Percentiles rank a stretch among this genome's conserved stretches.
Evolutionary conservation across 2,888 invertebrate species (phyloP).

Genomic region (Parasteatoda lunata): DNA sequence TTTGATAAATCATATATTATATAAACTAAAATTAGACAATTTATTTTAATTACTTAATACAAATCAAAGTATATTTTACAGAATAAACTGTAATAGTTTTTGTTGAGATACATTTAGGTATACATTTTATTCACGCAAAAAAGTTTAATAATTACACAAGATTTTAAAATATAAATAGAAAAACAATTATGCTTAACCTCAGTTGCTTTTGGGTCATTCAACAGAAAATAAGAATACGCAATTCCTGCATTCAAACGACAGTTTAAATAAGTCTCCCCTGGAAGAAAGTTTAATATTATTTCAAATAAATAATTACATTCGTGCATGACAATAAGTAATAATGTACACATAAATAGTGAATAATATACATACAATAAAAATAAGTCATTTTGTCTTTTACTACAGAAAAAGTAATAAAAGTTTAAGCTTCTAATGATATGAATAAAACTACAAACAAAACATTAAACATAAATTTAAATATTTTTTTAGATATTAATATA

Average conservation of each 20-base stretch:
- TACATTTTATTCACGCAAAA: not conserved
- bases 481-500: too few relatives aligned
- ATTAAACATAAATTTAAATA: too few relatives aligned
- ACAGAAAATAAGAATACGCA: constrained; percentile 23
- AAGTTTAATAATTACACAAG: not conserved
- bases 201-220: constrained; percentile 11
- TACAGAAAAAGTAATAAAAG: not conserved
- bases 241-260: constrained; percentile 58
- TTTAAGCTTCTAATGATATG: not conserved
- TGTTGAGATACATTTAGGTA: too few relatives aligned
- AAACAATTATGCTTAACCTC: constrained; percentile 18
- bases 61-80: not conserved
- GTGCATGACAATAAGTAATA: not conserved
- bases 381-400: not conserved
- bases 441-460: not conserved
- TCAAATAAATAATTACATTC: not conserved
- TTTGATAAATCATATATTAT: too few relatives aligned
- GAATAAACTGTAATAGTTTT: too few relatives aligned
- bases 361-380: not conserved
- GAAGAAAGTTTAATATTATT: not conserved
- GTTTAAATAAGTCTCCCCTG: constrained; percentile 32
- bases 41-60: not conserved
- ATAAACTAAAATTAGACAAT: not conserved
- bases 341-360: not conserved
- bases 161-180: not conserved